These are phyloP conservation scores for Zaprionus vittiger DNA, from an alignment of 1,140 invertebrate species.

Conservation along the genomic window DNA sequence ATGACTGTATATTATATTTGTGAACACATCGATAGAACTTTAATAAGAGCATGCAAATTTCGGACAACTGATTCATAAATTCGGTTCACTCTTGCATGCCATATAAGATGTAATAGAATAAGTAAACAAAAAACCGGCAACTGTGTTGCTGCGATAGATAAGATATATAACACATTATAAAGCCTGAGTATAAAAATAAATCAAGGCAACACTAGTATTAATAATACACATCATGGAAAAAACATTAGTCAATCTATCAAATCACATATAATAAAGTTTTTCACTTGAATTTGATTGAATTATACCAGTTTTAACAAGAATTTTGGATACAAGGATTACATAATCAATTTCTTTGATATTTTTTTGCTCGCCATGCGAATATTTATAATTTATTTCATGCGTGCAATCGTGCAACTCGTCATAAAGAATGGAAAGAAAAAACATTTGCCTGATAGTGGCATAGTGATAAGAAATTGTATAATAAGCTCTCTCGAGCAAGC, in stretches of 20 bases:
- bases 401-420: slow-evolving; percentile 13
- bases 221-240: neutral
- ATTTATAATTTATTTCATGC: slow-evolving; percentile 2
- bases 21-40: too few relatives aligned
- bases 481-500: slow-evolving; percentile 54
- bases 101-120: slow-evolving; percentile 1
- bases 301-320: neutral
- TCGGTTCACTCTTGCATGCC: neutral
- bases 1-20: too few relatives aligned
- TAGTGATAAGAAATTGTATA: slow-evolving; percentile 65
- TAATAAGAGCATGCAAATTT: neutral
- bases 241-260: neutral
- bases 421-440: slow-evolving; percentile 20
- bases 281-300: neutral
- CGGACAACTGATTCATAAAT: neutral
- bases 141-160: neutral
- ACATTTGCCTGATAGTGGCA: slow-evolving; percentile 46
- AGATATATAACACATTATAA: slow-evolving; percentile 4
- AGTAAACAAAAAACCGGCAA: slow-evolving; percentile 11
- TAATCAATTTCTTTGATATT: neutral
- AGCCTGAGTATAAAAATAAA: neutral
- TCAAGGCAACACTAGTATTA: neutral
- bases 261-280: neutral
- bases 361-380: neutral
- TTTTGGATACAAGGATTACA: neutral